Base-by-base conservation (phyloP, 2,888 invertebrate species). In the Scaptomyza parva region DNA sequence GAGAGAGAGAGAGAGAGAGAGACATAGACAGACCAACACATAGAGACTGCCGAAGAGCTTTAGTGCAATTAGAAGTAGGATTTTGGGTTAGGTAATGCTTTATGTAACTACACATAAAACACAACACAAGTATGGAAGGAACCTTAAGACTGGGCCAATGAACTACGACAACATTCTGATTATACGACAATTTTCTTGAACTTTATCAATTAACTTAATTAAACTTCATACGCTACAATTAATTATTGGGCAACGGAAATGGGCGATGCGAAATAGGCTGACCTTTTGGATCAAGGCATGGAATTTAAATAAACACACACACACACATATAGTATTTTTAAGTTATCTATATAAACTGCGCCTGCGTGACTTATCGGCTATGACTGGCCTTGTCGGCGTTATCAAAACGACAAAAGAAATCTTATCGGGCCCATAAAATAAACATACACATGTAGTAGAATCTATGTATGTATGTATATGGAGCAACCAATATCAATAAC, bases 151-250 rank as follows among this genome's bases (percentile, higher is more conserved):
- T 65, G 77, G 77, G 82, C 68, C 79, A 78, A 59, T 76, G 81
- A 78, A 80, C 67, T 43, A 17, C 22, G 26, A 18, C 22, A 24
- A 17, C 7, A 22, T 41, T 26, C 65, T 67, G 81, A 70, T 79
- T 84, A 70, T 69, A 78, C 70, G 74, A 79, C 78, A 76, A 71
- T 73, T 78, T 76, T 70, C 51, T 54, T 78, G 72, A 78, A 73
- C 84, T 70, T 60, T 44, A 55, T 81, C 78, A 82, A 82, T 82
- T 82, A 71, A 48, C 76, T 78, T 74, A 76, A 81, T 82, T 76
- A 72, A 69, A 72, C 72, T 72, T 48, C 43, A 33, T 54, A 61
- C 61, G 62, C 59, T 2, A 41, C 60, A 70, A 70, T 76, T 69
- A 70, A 70, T 76, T 69, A 74, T 76, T 69, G 68, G 70, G 74